A percentile compares a stretch with the other conserved stretches of the same genome.
These are phyloP conservation scores for Physocephala rufipes DNA, from an alignment of 2,888 invertebrate genomes.

Conservation along the genomic window DNA sequence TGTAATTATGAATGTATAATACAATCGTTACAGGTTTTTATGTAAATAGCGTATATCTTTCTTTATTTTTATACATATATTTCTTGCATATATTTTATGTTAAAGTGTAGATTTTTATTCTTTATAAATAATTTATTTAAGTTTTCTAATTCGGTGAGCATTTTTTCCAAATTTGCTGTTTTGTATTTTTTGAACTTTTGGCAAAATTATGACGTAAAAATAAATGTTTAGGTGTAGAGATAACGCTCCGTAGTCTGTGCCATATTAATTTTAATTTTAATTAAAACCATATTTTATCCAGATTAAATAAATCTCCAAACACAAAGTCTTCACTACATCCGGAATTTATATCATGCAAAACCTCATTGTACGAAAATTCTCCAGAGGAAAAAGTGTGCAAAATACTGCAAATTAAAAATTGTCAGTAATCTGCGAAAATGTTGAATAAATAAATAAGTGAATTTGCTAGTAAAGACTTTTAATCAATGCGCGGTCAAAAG, in stretches of 20 bases:
- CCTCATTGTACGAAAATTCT: too few relatives aligned
- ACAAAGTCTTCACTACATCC: too few relatives aligned
- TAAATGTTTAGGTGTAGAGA: slow-evolving; percentile 26
- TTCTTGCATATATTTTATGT: slow-evolving; percentile 21
- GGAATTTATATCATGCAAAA: too few relatives aligned
- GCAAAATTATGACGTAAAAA: slow-evolving; percentile 40
- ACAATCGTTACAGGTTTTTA: neutral
- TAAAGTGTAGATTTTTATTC: slow-evolving; percentile 18
- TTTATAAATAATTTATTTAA: slow-evolving; percentile 25
- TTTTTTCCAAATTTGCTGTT: neutral
- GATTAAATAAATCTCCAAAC: too few relatives aligned
- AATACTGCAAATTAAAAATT: too few relatives aligned
- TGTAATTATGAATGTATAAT: too few relatives aligned
- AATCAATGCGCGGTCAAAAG: too few relatives aligned
- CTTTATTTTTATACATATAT: slow-evolving; percentile 27
- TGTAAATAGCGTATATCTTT: slow-evolving; percentile 1
- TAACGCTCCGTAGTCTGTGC: neutral
- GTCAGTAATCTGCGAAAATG: too few relatives aligned
- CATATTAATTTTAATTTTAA: neutral
- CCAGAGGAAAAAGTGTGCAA: too few relatives aligned
- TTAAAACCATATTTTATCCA: too few relatives aligned
- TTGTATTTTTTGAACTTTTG: neutral
- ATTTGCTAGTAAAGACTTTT: too few relatives aligned
- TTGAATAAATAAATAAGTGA: too few relatives aligned
- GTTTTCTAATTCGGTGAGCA: slow-evolving; percentile 39